Base-by-base conservation (phyloP, 1,140 invertebrate genomes). In the Scaptomyza pallida region DNA sequence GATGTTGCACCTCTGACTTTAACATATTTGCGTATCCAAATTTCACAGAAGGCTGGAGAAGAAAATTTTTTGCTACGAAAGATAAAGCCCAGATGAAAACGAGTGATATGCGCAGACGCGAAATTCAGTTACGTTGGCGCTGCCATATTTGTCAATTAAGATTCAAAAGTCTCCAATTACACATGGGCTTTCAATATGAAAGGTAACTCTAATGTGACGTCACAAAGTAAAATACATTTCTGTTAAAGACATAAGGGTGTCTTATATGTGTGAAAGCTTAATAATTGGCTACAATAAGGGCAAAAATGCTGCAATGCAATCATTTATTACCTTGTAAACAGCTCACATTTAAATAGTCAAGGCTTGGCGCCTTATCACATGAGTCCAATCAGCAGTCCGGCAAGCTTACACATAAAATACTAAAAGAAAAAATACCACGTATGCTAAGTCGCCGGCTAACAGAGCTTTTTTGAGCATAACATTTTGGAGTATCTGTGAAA, bases 1-100 rank as follows among this genome's bases (percentile, higher is more conserved):
- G 97, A 91, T 98, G 97, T 91, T 99, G 97, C 56, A 90, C 82
- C 91, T 96, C 89, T 1, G 89, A 90, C 59, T 91, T 91, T 56
- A 91, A 62, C 89, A 91, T 91, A 73, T 89, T 90, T 75, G 59
- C 55, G 45, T 40, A 43, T 21, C 19, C 56, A 37, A 37, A 45
- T 51, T 59, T 57, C 37, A 37, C 40, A 35, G 23, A 44, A 19
- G 65, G 62, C 48, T 71, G 68, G 30, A 68, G 26, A 30, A 30
- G 26, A 72, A 72, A 67, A 60, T 33, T 47, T n/a, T 52, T 33
- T n/a, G 37, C 45, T 60, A 33, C 43, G 40, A 52, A 65, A 65
- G 37, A 71, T 63, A 70, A 62, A 40, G 30, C 57, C 45, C 19
- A 21, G 12, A 65, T 13, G n/a, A 60, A 62, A 26, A 33, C 16